Base-by-base conservation (phyloP, 2,797 vertebrate species). In the Pelochelys cantorii region DNA sequence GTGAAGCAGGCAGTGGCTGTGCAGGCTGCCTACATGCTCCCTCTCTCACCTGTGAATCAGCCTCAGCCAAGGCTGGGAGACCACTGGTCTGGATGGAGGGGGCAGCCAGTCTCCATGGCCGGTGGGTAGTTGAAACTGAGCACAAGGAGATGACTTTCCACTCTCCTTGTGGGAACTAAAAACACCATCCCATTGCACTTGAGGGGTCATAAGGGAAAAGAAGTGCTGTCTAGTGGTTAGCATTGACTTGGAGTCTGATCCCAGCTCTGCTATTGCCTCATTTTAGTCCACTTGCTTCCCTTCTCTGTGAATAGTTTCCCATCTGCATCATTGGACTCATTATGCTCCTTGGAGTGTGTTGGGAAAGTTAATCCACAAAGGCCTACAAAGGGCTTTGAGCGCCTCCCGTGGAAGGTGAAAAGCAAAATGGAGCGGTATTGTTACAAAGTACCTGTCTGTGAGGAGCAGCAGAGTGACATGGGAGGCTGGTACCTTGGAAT, bases 391-490 rank as follows among this genome's bases (percentile, higher is more conserved):
- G 7, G 22, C 13, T 85, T 13, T 56, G 5, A 1, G n/a, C 57
- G 92, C 65, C 71, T 37, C 79, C 59, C 85, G 3, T 59, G 65
- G 31, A 42, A 85, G 71, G 25, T n/a, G 52, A 37, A 48, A 86
- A 83, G 57, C 57, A 53, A 8, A 14, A 13, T 2, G 0, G 68
- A 29, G 84, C 31, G 79, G 37, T 85, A 4, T 48, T 59, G 79
- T 85, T 79, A 2, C 37, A 34, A 57, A 68, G 81, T 0, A 0
- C 62, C 37, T 18, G 23, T 56, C 2, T 0, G 79, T 88, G 71
- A 60, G 79, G 13, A 75, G 13, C 23, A 75, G 74, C 23, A 42
- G 37, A 27, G 11, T 75, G 74, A 48, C 22, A 25, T 75, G 74
- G 12, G 42, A 20, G 42, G 74, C 42, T 74, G 79, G 22, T 68